These are phyloP conservation scores for Papilio demoleus DNA, from an alignment of 2,888 invertebrate genomes.

Conservation along the genomic window DNA sequence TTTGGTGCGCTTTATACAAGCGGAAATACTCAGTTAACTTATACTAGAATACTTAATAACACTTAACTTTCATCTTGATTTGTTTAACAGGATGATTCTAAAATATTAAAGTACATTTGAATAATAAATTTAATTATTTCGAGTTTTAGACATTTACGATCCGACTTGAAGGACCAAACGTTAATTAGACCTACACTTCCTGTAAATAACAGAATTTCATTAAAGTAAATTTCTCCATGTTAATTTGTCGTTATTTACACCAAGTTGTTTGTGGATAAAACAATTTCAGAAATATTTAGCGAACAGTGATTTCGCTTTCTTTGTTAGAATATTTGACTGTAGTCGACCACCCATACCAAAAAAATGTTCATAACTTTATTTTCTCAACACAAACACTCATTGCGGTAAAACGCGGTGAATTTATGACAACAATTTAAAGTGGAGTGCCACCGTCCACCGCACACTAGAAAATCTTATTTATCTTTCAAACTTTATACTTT, in stretches of 20 bases:
- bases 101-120: too few relatives aligned
- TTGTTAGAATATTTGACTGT: slow-evolving; percentile 2
- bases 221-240: too few relatives aligned
- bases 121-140: too few relatives aligned
- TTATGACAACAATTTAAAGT: slow-evolving; percentile 7
- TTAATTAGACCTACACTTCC: background rate
- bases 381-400: slow-evolving; percentile 7
- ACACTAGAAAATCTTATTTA: slow-evolving; percentile 7
- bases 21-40: too few relatives aligned
- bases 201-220: too few relatives aligned
- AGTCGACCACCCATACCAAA: background rate
- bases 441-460: slow-evolving; percentile 7
- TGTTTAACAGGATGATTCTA: too few relatives aligned
- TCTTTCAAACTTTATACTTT: slow-evolving; percentile 8
- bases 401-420: slow-evolving; percentile 3
- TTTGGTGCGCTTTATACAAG: too few relatives aligned
- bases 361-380: slow-evolving; percentile 9
- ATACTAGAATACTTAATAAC: too few relatives aligned
- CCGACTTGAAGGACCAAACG: background rate
- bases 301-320: background rate
- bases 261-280: background rate
- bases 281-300: background rate
- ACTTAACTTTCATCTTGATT: too few relatives aligned
- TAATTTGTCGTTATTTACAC: too few relatives aligned
- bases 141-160: background rate